A percentile compares a stretch with the other conserved stretches of the same genome.
These are phyloP conservation scores for Ctenochaetus hawaiiensis DNA, from an alignment of 2,797 vertebrate species.

Conservation along the genomic window DNA sequence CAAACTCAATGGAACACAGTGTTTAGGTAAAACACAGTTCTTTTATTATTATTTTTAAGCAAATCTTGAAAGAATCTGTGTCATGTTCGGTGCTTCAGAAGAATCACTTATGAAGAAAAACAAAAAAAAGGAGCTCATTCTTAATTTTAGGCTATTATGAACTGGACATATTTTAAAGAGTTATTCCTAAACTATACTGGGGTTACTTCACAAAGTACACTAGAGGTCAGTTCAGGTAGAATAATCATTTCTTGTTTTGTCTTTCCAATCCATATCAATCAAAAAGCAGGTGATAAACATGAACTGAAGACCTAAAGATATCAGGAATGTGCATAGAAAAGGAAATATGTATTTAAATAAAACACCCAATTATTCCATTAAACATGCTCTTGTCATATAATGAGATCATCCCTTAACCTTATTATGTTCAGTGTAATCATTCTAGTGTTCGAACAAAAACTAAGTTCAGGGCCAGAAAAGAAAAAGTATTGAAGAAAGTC, in stretches of 20 bases:
- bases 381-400: background rate
- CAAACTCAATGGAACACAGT: conserved; percentile 72
- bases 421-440: background rate
- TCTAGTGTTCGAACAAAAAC: background rate
- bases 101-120: background rate
- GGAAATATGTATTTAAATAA: no score
- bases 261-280: background rate
- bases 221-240: background rate
- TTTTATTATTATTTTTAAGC: conserved; percentile 16
- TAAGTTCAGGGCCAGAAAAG: background rate
- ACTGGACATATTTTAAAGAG: background rate
- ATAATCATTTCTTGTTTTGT: background rate
- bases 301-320: background rate
- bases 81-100: background rate
- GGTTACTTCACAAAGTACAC: background rate
- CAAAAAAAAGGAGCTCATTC: no score
- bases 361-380: no score
- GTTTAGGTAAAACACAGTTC: conserved; percentile 78
- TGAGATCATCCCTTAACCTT: background rate
- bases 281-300: background rate
- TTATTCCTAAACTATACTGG: background rate
- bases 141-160: no score
- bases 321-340: background rate
- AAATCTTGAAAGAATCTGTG: background rate
- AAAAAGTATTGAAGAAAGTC: background rate